These are phyloP conservation scores for Pelvicachromis taeniatus DNA, from an alignment of 2,113 vertebrate species.

Conservation along the genomic window DNA sequence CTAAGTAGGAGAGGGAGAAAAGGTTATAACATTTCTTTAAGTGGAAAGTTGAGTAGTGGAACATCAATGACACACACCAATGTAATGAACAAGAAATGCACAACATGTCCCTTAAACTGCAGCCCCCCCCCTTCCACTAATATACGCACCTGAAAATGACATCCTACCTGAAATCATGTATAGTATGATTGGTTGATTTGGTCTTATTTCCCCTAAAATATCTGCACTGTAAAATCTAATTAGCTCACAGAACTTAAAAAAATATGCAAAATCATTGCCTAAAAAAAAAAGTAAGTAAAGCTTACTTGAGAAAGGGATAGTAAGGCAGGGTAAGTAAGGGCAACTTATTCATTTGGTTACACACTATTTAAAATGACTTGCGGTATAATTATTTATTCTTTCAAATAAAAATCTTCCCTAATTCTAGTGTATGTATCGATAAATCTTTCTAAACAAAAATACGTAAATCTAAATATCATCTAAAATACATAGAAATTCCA, in stretches of 20 bases:
- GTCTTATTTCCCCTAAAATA: background rate
- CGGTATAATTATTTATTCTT: background rate
- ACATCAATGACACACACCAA: background rate
- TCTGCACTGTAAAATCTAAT: background rate
- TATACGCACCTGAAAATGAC: background rate
- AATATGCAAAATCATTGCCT: background rate
- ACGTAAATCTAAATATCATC: background rate
- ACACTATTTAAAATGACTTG: background rate
- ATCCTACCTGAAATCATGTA: background rate
- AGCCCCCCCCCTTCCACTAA: background rate
- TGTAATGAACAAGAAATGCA: background rate
- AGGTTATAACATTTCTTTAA: background rate
- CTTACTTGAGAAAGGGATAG: background rate
- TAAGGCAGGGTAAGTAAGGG: background rate
- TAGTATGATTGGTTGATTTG: background rate
- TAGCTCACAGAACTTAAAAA: background rate
- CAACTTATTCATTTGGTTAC: background rate
- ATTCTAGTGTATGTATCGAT: accelerated
- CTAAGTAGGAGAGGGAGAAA: background rate
- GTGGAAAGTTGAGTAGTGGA: background rate
- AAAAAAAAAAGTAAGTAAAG: background rate
- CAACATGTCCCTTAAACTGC: background rate
- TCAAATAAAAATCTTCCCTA: background rate
- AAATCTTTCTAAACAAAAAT: background rate
- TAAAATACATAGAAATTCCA: background rate